Evolutionary conservation across 2,113 vertebrate genomes (phyloP), one percentile per base, ranked within the genome.

Genomic region (Physeter macrocephalus): DNA sequence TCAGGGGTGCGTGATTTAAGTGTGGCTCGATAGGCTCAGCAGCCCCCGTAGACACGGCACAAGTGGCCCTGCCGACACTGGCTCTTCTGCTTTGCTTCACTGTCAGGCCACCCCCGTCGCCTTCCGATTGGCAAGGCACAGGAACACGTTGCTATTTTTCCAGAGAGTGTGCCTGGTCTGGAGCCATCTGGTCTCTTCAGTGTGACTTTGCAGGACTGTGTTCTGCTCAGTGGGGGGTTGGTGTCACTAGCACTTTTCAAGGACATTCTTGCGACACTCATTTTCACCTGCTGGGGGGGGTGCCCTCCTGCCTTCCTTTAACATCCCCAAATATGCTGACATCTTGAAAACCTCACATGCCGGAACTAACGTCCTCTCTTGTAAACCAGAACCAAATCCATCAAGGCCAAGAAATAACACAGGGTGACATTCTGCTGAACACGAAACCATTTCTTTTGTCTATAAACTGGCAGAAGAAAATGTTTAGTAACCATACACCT

Each of bases 371-470:
- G 36, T 67, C 93, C 74, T 90, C 31, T 84, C 31, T 2, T 3
- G 82, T 54, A 94, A 77, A 85, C 78, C 41, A 74, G 88, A 96
- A 54, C 15, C 72, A 29, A 41, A 83, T 87, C 87, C 25, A 9
- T 77, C 59, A 52, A 90, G 41, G 13, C 93, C 95, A 57, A 72
- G 75, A 87, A 78, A 64, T 88, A 89, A 96, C 34, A 0, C 0
- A 52, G 92, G 62, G 94, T 14, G 9, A 78, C 86, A 69, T 85
- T 84, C 82, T 36, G n/a, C 69, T 61, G 88, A 89, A 93, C 87
- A 41, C 11, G 87, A 94, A 94, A 89, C 83, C 75, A 0, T 93
- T 96, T 82, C 75, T 96, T 93, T 97, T 97, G 95, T 97, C 81
- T 93, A 69, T 43, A 77, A 52, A 54, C 39, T 41, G 95, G 83